phyloP scores from a whole-genome alignment of 2,797 vertebrate species.

The Acanthiza pusilla region DNA sequence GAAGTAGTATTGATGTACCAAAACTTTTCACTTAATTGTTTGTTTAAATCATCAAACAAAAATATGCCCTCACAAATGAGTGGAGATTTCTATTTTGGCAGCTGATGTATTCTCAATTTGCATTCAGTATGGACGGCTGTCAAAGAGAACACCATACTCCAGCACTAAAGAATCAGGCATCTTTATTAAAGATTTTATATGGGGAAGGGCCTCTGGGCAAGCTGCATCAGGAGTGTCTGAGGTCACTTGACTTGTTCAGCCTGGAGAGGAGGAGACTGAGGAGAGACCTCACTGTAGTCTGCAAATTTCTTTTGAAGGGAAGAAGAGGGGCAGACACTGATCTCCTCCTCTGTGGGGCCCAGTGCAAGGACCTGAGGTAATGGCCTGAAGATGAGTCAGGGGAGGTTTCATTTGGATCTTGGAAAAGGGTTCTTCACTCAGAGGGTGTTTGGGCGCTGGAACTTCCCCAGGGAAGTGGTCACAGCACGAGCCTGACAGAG shows the following conservation, averaged over 20 bases:
- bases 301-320: not conserved
- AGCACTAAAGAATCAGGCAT: not conserved
- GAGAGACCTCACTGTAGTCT: not conserved
- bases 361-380: not conserved
- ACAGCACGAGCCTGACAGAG: not conserved
- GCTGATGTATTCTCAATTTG: not conserved
- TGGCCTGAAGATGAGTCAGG: not conserved
- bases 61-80: not conserved
- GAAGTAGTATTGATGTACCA: not conserved
- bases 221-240: not conserved
- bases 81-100: not conserved
- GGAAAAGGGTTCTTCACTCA: not conserved
- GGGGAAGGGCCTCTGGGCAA: not conserved
- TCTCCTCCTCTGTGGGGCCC: not conserved
- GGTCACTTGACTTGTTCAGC: not conserved
- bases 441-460: not conserved
- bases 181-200: not conserved
- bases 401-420: not conserved
- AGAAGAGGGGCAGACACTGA: not conserved
- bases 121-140: not conserved
- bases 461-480: not conserved
- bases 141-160: not conserved
- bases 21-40: not conserved
- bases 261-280: not conserved
- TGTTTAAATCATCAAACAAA: not conserved